phyloP scores from a whole-genome alignment of 2,797 vertebrate genomes.

The Lepilemur ruficaudatus region DNA sequence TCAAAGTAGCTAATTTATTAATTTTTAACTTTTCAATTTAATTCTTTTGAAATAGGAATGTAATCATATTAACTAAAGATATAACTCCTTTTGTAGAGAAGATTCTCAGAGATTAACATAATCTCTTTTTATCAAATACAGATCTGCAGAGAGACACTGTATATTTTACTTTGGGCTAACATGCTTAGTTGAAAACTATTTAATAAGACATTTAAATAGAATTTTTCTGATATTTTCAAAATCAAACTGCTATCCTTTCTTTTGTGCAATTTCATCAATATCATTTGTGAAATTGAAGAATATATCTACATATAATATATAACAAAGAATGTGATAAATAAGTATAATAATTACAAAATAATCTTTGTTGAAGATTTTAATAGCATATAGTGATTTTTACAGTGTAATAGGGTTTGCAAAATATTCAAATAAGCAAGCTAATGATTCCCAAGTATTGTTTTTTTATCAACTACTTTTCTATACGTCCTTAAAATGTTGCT shows the following conservation, averaged over 20 bases:
- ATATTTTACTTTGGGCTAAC: background rate
- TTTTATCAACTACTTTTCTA: background rate
- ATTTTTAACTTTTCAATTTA: background rate
- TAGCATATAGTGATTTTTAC: background rate
- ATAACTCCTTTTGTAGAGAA: background rate
- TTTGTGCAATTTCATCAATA: background rate
- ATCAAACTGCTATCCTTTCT: background rate
- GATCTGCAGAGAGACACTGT: background rate
- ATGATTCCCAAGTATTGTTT: background rate
- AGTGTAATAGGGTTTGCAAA: background rate
- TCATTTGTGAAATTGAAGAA: background rate
- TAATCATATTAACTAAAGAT: background rate
- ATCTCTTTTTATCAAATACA: background rate
- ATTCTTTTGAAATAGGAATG: background rate
- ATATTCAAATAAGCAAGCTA: background rate
- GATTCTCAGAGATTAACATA: background rate
- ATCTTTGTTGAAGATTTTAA: background rate
- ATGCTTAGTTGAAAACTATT: background rate
- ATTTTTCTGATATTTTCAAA: background rate
- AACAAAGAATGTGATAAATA: background rate
- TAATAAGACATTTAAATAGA: background rate
- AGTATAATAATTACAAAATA: background rate
- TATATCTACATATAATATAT: background rate
- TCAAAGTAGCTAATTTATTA: background rate
- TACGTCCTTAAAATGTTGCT: background rate